Evolutionary conservation across 2,113 vertebrate genomes (phyloP), one percentile per base, ranked within the genome.

Genomic region (Trichomycterus rosablanca): DNA sequence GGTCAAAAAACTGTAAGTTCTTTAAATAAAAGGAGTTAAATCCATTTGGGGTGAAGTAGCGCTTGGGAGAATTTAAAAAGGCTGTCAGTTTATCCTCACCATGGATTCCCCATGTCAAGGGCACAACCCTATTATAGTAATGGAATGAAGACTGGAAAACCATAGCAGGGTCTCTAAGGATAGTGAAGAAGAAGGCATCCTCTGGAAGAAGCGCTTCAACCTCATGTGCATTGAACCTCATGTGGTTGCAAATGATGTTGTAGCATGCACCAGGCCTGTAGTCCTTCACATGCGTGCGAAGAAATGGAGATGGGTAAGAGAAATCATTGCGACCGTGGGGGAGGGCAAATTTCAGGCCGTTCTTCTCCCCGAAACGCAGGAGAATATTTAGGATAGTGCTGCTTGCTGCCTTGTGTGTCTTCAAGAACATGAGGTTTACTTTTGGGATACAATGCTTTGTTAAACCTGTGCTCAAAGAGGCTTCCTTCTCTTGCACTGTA

Each of bases 381-480:
- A 98, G 86, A 73, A 98, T 94, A 84, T 98, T 98, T 72, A 97
- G 90, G 50, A 98, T 66, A 28, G 95, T 98, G 87, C 95, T 98
- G 72, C 96, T 95, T 24, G 90, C 96, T 0, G 95, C 94, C 86
- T 98, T 98, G 80, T 98, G 96, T 0, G 96, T 97, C 85, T 98
- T 98, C 89, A 97, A 82, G 87, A 97, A 98, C 92, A 98, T 93
- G 67, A 97, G 59, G 67, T 97, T 79, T 1, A 78, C 55, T 66
- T 72, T 88, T 2, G 92, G 92, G 18, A 35, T 78, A 66, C 94
- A 97, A 37, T 30, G 20, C 4, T 6, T 26, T 0, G 57, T 53
- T 14, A 35, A 20, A 58, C 37, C 9, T 2, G 46, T 5, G 3
- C 28, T 59, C 1, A 18, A 70, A 0, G 78, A 77, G n/a, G 42